Evolutionary conservation across 2,113 vertebrate genomes (phyloP).

Genomic region (Gambusia holbrooki): DNA sequence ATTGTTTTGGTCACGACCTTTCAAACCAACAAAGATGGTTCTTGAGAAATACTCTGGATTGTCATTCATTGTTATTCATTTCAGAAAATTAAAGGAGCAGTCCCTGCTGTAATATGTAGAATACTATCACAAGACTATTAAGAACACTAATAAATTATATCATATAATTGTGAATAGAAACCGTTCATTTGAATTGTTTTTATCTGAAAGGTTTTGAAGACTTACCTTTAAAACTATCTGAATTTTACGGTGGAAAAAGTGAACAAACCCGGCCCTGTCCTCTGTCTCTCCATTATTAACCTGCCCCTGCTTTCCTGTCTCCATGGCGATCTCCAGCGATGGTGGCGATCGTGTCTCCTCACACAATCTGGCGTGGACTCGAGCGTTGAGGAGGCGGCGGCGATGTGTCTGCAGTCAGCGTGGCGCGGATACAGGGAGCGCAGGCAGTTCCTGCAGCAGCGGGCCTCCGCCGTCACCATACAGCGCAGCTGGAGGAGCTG

Average conservation of each 20-base stretch:
- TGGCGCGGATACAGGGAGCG: conserved; percentile 87
- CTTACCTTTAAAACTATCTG: no score
- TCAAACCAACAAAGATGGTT: not conserved
- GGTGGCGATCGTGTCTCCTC: conserved; percentile 84
- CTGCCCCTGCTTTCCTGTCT: not conserved
- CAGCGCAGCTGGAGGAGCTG: conserved; percentile 87
- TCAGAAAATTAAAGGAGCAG: no score
- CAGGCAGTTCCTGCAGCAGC: conserved; percentile 80
- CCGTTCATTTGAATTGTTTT: no score
- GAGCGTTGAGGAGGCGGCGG: conserved; percentile 73
- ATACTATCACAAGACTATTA: no score
- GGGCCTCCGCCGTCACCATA: conserved; percentile 81
- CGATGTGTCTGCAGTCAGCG: conserved; percentile 83
- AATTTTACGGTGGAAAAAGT: no score
- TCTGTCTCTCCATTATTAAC: not conserved
- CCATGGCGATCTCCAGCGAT: conserved; percentile 76
- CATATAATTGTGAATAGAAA: no score
- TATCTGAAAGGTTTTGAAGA: no score
- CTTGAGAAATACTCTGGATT: conserved; percentile 3
- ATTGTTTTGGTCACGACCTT: not conserved
- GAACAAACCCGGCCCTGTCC: no score
- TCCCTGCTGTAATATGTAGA: no score
- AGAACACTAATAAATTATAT: no score
- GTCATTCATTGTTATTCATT: no score
- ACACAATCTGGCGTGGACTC: conserved; percentile 66